Evolutionary conservation across 2,888 invertebrate species (phyloP), one percentile per base, ranked within the genome.

Genomic region (Drosophila sordidula): DNA sequence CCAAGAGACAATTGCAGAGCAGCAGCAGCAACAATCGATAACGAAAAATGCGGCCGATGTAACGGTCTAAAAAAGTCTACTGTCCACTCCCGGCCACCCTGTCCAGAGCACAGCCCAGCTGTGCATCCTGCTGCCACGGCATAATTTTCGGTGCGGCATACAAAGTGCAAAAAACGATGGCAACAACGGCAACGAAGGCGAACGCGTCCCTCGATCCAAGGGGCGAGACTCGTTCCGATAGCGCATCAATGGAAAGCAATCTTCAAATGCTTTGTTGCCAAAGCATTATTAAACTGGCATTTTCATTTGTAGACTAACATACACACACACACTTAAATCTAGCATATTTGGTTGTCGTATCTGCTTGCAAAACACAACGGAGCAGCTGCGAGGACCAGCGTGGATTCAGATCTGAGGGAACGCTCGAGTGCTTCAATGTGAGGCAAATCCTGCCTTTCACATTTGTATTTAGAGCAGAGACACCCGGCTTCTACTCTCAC

Each of bases 231-330:
- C 64, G 56, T 51, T 69, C 54, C 78, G 76, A 76, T 78, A 52
- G 75, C 61, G 70, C 74, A 76, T 76, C 70, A 70, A 75, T 78
- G 70, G 76, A 86, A 85, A 86, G 86, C 86, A 80, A 80, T 80
- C 86, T 86, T 76, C 86, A 86, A 80, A 85, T 80, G 83, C 79
- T 80, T 80, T 80, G 86, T 80, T 75, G 62, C 79, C 76, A 70
- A 72, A 82, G 83, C 80, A 80, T 82, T 80, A 80, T 80, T 82
- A 85, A 80, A 86, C 80, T 85, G 80, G 82, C 82, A 85, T 80
- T 80, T 85, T 85, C 80, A 80, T 85, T 82, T 85, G 82, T 62
- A 71, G 54, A 62, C 72, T 50, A 54, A 57, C 46, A 54, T 34
- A 51, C 59, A 59, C 26, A 52, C 18, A 61, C 25, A 34, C 16